A percentile compares a stretch with the other conserved stretches of the same genome.
Conservation (phyloP, 2,797 vertebrate genomes). For the Pempheris klunzingeri region DNA sequence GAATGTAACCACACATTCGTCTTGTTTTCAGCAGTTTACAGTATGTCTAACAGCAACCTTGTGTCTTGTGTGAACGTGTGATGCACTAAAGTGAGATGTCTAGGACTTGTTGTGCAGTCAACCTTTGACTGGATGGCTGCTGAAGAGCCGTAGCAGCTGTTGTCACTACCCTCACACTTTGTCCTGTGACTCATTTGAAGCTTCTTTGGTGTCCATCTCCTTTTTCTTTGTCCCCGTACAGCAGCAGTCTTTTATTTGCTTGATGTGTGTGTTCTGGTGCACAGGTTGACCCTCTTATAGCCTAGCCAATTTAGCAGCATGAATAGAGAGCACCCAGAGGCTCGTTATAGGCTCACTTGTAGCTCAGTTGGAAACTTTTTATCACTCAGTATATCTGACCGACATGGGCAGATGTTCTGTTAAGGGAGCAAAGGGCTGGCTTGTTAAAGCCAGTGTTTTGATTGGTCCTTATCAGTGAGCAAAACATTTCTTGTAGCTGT, state of each 20-base stretch:
- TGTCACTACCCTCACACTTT: constrained; percentile 1
- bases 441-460: constrained; percentile 48
- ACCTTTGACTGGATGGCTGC: constrained; percentile 11
- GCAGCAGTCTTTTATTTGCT: constrained; percentile 6
- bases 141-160: constrained; percentile 32
- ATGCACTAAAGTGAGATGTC: constrained; percentile 4
- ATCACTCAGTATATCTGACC: constrained; percentile 64
- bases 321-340: constrained; percentile 17
- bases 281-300: constrained; percentile 25
- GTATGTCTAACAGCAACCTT: neutral
- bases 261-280: constrained; percentile 29
- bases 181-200: constrained; percentile 8
- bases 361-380: constrained; percentile 68
- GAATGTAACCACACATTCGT: too few species aligned
- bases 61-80: neutral
- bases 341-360: constrained; percentile 51
- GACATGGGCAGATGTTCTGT: constrained; percentile 65
- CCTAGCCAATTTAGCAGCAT: constrained; percentile 20
- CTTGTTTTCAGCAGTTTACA: neutral
- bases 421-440: constrained; percentile 38
- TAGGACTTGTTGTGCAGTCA: neutral
- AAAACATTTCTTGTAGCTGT: neutral
- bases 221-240: neutral
- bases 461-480: neutral
- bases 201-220: neutral